Conservation (phyloP, 2,113 vertebrate species). For the Python bivittatus region DNA sequence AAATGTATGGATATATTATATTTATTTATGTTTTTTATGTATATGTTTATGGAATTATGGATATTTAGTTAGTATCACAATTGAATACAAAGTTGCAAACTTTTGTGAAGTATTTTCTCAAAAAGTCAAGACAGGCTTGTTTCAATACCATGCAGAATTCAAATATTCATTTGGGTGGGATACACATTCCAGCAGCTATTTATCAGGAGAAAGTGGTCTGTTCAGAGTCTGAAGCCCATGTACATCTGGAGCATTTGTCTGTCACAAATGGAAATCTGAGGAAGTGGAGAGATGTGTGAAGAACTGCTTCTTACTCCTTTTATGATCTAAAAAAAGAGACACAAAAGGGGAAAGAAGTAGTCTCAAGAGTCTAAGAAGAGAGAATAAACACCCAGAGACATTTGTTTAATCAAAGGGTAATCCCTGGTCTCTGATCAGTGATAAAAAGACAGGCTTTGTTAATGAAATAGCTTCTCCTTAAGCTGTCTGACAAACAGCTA, state of each 20-base stretch:
- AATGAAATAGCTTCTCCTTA: not conserved
- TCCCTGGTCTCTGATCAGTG: constrained; percentile 28
- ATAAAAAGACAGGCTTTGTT: constrained; percentile 39
- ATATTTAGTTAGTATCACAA: not conserved
- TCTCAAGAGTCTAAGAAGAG: not conserved
- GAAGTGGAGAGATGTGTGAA: not conserved
- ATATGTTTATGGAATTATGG: not conserved
- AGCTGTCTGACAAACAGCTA: not conserved
- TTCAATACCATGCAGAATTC: constrained; percentile 14
- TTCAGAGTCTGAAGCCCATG: constrained; percentile 7
- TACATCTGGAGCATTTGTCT: constrained; percentile 9
- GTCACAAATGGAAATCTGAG: not conserved
- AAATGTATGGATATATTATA: not conserved
- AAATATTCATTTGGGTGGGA: constrained; percentile 9
- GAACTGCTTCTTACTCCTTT: not conserved
- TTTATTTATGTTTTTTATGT: not conserved
- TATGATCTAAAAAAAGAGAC: not conserved
- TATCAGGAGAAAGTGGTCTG: not conserved
- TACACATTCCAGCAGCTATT: constrained; percentile 5
- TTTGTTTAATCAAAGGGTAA: not conserved
- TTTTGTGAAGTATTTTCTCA: not conserved
- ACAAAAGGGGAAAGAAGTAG: not conserved
- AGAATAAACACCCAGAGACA: not conserved
- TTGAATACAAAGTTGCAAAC: not conserved
- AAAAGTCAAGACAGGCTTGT: not conserved